Base-by-base conservation (phyloP, 30 jellyfish, hydroid and myxozoan genomes). In the Pelagia noctiluca region DNA sequence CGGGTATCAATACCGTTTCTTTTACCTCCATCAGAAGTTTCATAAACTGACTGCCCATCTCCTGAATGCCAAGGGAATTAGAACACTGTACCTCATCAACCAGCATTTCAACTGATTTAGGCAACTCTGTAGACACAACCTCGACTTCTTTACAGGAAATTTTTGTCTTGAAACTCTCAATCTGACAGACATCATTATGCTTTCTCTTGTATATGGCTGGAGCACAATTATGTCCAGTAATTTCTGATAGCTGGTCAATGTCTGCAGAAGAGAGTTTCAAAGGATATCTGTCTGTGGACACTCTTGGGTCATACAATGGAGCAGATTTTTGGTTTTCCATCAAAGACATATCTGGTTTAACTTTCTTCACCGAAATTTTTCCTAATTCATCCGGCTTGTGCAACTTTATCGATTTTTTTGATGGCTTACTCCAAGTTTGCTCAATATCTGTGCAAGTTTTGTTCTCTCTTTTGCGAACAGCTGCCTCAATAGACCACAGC, bases 341-440 rank as follows among this genome's bases (percentile, higher is more conserved):
- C n/a, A n/a, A n/a, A n/a, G n/a, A n/a, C n/a, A n/a, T 57, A 47
- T 48, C 74, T 28, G 50, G 85, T 60, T 3, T 3, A 50, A 74
- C 31, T 23, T 21, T 29, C 25, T 48, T 74, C 50, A 60, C 50
- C 50, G 85, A 74, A 33, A 50, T 48, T 47, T 74, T 33, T 31
- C 85, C 23, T 13, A 31, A 62, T 60, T 74, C 63, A 35, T 50
- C 74, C 62, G 52, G 50, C 52, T 74, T 74, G 5, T 50, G 61
- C 25, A n/a, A 24, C 34, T 50, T 74, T 35, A 25, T 74, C 18
- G 26, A 74, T 48, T 30, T 32, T 50, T 42, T 42, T 42, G 57
- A 42, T 42, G 76, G 31, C 31, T 35, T 73, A 76, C 67, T 57
- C 88, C 88, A 76, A 48, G 54, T 68, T 60, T 76, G 88, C 36